phyloP scores from a whole-genome alignment of 1,140 invertebrate genomes.

The Zelostemma sp. region DNA sequence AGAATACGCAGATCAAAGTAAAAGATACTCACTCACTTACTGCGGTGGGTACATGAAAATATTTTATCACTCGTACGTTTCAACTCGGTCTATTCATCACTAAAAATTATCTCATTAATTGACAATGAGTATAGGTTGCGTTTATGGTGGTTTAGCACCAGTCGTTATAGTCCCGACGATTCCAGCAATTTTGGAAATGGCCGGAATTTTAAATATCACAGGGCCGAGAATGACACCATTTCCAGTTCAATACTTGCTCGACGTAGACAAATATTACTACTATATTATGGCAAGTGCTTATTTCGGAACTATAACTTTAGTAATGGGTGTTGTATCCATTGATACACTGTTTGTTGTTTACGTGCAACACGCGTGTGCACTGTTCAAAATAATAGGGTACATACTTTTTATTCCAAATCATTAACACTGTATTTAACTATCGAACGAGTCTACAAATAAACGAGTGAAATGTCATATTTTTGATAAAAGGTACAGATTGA shows the following conservation, averaged over 20 bases:
- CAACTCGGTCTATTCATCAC: slow-evolving; percentile 4
- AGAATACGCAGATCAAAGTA: slow-evolving; percentile 12
- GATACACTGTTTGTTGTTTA: slow-evolving; percentile 30
- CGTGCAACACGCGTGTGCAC: slow-evolving; percentile 27
- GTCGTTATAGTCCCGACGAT: slow-evolving; percentile 29
- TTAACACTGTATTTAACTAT: too few relatives aligned
- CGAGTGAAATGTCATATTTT: neutral
- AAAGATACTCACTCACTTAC: slow-evolving; percentile 14
- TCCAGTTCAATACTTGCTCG: slow-evolving; percentile 36
- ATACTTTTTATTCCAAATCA: neutral
- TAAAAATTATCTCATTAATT: neutral
- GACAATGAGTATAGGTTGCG: neutral
- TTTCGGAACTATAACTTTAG: slow-evolving; percentile 22
- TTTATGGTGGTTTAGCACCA: slow-evolving; percentile 31
- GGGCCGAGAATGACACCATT: slow-evolving; percentile 27
- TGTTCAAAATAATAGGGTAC: slow-evolving; percentile 36
- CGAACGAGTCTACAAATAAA: neutral
- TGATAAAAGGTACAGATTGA: slow-evolving; percentile 6
- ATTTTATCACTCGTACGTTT: neutral
- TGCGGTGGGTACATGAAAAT: slow-evolving; percentile 16
- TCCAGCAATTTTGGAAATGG: slow-evolving; percentile 28
- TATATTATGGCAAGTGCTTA: slow-evolving; percentile 29
- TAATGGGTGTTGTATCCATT: slow-evolving; percentile 22
- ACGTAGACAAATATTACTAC: slow-evolving; percentile 38
- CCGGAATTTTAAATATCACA: slow-evolving; percentile 23